These are phyloP conservation scores for Nomada flava DNA, from an alignment of 2,888 invertebrate species.

Conservation along the genomic window DNA sequence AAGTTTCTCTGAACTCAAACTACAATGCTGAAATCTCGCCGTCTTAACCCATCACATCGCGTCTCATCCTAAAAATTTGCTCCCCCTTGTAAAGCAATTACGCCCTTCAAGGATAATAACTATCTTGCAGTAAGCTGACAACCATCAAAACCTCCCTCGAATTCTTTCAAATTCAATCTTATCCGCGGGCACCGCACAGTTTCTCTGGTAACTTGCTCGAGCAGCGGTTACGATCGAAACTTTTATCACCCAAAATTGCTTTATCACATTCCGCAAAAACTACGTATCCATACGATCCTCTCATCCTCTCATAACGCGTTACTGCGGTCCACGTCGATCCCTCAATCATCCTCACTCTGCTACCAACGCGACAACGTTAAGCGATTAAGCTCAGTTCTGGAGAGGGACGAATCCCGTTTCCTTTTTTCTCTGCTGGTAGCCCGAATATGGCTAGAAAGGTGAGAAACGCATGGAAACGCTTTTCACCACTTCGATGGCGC, in stretches of 20 bases:
- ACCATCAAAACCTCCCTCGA: neutral
- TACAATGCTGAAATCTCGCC: neutral
- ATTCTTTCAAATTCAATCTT: constrained; percentile 20
- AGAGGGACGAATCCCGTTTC: constrained; percentile 50
- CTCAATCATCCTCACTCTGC: constrained; percentile 48
- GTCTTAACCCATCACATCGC: neutral
- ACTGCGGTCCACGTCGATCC: constrained; percentile 31
- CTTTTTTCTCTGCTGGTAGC: constrained; percentile 28
- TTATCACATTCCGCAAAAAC: constrained; percentile 15
- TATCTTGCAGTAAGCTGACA: neutral
- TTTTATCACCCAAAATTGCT: constrained; percentile 10
- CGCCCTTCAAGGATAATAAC: neutral
- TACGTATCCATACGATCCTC: neutral
- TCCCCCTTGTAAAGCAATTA: constrained; percentile 4
- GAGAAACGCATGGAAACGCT: constrained; percentile 81
- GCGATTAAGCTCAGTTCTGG: constrained; percentile 61
- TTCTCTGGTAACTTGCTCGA: neutral
- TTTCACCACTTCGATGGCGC: constrained; percentile 77
- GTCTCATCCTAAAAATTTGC: neutral
- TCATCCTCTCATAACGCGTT: constrained; percentile 23
- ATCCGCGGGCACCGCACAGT: neutral
- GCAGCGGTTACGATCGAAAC: neutral
- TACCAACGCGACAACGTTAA: constrained; percentile 63
- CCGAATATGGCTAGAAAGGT: constrained; percentile 60
- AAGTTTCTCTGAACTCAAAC: neutral